These are phyloP conservation scores for Otolemur garnettii DNA, from an alignment of 2,113 vertebrate genomes.

Conservation along the genomic window DNA sequence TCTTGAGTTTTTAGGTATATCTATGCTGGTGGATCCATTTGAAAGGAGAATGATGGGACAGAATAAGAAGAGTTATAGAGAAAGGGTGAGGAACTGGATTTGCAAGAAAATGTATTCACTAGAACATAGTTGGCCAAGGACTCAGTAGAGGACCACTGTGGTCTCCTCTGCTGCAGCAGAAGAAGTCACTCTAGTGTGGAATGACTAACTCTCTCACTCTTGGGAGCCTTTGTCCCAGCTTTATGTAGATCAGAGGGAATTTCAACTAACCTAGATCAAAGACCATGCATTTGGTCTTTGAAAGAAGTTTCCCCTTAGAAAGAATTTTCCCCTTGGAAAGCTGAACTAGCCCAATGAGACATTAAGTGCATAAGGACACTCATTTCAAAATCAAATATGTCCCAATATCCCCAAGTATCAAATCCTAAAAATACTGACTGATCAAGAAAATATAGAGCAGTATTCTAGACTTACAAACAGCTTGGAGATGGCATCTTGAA, in stretches of 20 bases:
- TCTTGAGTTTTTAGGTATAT: constrained; percentile 22
- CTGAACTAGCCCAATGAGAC: constrained; percentile 65
- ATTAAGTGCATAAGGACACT: constrained; percentile 68
- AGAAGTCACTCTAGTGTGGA: constrained; percentile 63
- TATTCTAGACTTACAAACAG: background rate
- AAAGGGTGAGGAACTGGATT: constrained; percentile 5
- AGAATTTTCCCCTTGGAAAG: constrained; percentile 74
- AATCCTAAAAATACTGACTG: constrained; percentile 34
- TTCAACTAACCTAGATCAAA: constrained; percentile 77
- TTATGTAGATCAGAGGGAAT: constrained; percentile 74
- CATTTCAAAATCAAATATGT: constrained; percentile 69
- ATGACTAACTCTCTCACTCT: constrained; percentile 60
- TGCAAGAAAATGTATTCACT: background rate
- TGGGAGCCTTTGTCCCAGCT: constrained; percentile 57
- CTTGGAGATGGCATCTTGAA: background rate
- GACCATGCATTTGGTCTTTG: no score
- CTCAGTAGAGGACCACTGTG: background rate
- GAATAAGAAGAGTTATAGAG: constrained; percentile 20
- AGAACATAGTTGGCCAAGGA: constrained; percentile 53
- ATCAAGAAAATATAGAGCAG: constrained; percentile 48
- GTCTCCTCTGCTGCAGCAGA: constrained; percentile 21
- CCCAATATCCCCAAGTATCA: constrained; percentile 28
- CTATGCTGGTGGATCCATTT: constrained; percentile 7
- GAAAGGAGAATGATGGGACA: constrained; percentile 38
- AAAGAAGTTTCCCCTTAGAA: no score